Percentiles rank a stretch among this genome's conserved stretches.
Evolutionary conservation across 2,113 vertebrate genomes (phyloP).

Genomic region (Eretmochelys imbricata): DNA sequence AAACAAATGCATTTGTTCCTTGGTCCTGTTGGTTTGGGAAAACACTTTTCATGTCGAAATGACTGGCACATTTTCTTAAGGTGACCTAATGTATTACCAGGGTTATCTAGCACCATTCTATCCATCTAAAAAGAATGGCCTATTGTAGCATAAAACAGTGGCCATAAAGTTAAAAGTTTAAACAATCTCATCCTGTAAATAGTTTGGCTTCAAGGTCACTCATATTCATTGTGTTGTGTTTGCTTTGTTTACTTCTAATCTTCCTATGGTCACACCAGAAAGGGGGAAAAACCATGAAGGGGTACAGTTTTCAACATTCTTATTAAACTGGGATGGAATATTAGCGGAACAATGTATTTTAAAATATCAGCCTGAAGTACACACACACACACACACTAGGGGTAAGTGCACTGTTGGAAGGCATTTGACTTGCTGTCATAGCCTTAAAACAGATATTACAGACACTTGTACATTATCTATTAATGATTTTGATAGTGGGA

Average conservation of each 20-base stretch:
- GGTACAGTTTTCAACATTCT: not conserved
- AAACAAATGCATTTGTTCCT: not conserved
- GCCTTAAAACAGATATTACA: not conserved
- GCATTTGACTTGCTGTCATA: not conserved
- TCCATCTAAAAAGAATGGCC: not conserved
- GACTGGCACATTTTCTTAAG: not conserved
- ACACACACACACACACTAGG: not conserved
- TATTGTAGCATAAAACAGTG: not conserved
- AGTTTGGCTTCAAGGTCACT: not conserved
- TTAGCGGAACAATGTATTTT: not conserved
- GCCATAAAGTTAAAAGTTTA: not conserved
- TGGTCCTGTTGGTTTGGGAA: not conserved
- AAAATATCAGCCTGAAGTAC: not conserved
- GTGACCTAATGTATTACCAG: not conserved
- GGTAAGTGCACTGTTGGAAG: not conserved
- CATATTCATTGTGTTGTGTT: not conserved
- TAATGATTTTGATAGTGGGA: not conserved
- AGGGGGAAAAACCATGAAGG: not conserved
- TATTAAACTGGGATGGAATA: not conserved
- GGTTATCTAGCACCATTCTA: not conserved
- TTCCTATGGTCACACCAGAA: not conserved
- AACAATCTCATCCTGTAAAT: not conserved
- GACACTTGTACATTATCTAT: not conserved
- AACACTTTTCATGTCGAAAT: not conserved
- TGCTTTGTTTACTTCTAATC: not conserved